phyloP scores from a whole-genome alignment of 2,888 invertebrate species.

The Toxonevra muliebris region DNA sequence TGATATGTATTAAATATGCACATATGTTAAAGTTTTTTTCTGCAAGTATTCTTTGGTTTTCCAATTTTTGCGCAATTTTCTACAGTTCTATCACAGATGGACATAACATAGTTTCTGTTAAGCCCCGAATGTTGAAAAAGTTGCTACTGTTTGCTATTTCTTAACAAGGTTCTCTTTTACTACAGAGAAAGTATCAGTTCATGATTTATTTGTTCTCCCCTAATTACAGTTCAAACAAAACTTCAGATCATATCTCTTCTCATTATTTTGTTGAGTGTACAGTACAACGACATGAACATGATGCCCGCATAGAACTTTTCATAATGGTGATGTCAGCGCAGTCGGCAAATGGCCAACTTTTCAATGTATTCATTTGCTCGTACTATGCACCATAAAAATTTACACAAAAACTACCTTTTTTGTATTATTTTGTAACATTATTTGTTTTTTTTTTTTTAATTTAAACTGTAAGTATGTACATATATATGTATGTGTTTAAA shows the following conservation, averaged over 20 bases:
- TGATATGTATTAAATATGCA: too few relatives aligned
- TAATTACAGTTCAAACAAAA: background rate
- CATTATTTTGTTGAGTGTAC: too few relatives aligned
- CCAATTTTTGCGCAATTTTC: too few relatives aligned
- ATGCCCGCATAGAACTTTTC: constrained; percentile 10
- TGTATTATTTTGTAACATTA: background rate
- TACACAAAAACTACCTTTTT: background rate
- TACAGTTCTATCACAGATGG: too few relatives aligned
- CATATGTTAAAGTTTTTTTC: too few relatives aligned
- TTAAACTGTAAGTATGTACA: background rate
- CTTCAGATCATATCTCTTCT: too few relatives aligned
- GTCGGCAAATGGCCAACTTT: constrained; percentile 17
- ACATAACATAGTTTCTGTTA: too few relatives aligned
- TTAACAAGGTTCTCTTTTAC: too few relatives aligned
- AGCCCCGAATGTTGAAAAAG: too few relatives aligned
- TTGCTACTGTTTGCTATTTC: too few relatives aligned
- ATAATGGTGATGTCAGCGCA: constrained; percentile 14
- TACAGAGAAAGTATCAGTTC: background rate
- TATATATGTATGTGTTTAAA: background rate
- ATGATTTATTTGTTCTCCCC: background rate
- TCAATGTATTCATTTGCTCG: background rate
- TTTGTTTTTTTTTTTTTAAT: background rate
- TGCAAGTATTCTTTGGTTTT: too few relatives aligned
- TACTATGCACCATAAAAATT: background rate
- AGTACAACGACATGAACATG: background rate